Evolutionary conservation across 1,140 invertebrate genomes (phyloP).

Genomic region (Melipona quadrifasciata): DNA sequence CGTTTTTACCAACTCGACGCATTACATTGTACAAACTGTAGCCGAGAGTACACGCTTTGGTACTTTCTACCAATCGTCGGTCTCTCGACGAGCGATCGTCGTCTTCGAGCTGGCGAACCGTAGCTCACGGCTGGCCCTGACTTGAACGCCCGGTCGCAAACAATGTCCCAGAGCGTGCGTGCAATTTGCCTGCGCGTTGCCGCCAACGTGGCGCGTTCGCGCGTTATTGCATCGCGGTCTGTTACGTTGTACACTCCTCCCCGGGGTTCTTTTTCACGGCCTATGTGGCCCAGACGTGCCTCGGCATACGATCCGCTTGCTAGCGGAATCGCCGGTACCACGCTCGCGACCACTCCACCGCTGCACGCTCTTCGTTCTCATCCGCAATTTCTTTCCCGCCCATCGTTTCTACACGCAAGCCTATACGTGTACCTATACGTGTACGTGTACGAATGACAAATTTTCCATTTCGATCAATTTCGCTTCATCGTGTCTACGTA

Average conservation of each 20-base stretch:
- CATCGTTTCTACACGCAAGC: not conserved
- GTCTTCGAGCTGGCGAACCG: conserved; percentile 24
- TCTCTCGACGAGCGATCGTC: conserved; percentile 29
- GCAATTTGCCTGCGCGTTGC: conserved; percentile 75
- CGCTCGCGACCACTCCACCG: conserved; percentile 45
- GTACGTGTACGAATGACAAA: not conserved
- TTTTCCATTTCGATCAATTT: too few species aligned
- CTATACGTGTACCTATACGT: not conserved
- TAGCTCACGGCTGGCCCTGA: conserved; percentile 55
- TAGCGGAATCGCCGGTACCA: conserved; percentile 63
- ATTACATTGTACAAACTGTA: too few species aligned
- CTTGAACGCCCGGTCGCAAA: conserved; percentile 64
- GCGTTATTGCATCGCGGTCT: conserved; percentile 71
- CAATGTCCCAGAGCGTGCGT: conserved; percentile 75
- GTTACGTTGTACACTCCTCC: conserved; percentile 68
- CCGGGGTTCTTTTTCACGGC: conserved; percentile 55
- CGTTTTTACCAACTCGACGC: too few species aligned
- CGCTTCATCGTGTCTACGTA: too few species aligned
- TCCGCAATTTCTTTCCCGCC: conserved; percentile 27
- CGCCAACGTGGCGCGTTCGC: conserved; percentile 66
- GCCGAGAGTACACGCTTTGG: too few species aligned
- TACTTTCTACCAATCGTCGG: conserved; percentile 61
- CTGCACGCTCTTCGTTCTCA: conserved; percentile 30
- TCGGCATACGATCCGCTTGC: conserved; percentile 74
- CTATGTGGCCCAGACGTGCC: conserved; percentile 72